Percentiles rank a stretch among this genome's conserved stretches.
These are phyloP conservation scores for Synodontis membranacea DNA, from an alignment of 2,113 vertebrate species.

Conservation along the genomic window DNA sequence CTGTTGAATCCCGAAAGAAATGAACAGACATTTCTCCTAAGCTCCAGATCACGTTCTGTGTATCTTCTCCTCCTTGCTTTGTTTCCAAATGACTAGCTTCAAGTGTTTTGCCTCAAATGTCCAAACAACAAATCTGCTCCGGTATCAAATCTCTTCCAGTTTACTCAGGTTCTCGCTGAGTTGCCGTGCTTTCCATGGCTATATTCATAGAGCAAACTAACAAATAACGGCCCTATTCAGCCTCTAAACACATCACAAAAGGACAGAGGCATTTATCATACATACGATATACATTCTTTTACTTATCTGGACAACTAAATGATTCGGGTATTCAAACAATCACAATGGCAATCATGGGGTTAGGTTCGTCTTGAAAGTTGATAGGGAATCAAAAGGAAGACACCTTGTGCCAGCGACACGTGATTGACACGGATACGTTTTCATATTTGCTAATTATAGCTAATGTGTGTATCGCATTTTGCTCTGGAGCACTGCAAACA, in stretches of 20 bases:
- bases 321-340: background rate
- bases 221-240: background rate
- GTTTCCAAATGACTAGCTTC: background rate
- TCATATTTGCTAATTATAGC: background rate
- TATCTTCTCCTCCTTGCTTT: background rate
- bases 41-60: background rate
- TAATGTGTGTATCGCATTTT: too few relatives aligned
- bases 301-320: background rate
- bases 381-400: background rate
- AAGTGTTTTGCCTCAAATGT: slow-evolving; percentile 1
- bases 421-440: background rate
- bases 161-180: background rate
- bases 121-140: background rate
- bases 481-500: too few relatives aligned
- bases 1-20: background rate
- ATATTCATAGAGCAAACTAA: background rate
- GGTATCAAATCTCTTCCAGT: background rate
- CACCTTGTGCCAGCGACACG: background rate
- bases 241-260: background rate
- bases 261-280: background rate
- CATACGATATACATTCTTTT: slow-evolving; percentile 1
- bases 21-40: slow-evolving; percentile 13
- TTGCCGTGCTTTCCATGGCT: background rate
- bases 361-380: background rate
- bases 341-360: background rate